A percentile compares a stretch with the other conserved stretches of the same genome.
Evolutionary conservation across 1,140 invertebrate genomes (phyloP).

Genomic region (Wasmannia auropunctata): DNA sequence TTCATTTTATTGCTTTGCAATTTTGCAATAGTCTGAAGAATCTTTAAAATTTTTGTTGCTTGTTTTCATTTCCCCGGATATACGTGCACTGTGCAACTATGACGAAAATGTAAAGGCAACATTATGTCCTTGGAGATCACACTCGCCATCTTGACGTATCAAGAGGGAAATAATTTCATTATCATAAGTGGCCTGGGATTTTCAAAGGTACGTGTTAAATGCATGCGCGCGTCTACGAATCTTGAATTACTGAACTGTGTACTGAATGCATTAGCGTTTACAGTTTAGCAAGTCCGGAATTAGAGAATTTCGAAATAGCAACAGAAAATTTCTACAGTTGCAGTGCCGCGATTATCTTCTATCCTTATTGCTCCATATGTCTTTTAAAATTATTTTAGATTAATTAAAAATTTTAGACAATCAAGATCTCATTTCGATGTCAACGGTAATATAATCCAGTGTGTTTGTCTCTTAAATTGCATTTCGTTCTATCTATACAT

Average conservation of each 20-base stretch:
- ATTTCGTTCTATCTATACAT: neutral
- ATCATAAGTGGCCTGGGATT: constrained; percentile 53
- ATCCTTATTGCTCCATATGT: neutral
- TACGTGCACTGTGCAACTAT: neutral
- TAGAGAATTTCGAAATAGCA: constrained; percentile 27
- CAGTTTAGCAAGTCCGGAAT: constrained; percentile 40
- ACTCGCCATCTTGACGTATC: constrained; percentile 15
- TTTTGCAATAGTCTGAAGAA: neutral
- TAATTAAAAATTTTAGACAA: constrained; percentile 9
- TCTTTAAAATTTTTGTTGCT: neutral
- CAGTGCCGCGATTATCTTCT: neutral
- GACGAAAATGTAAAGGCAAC: constrained; percentile 31
- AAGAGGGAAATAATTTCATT: constrained; percentile 49
- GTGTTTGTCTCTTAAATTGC: neutral
- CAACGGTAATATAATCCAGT: neutral
- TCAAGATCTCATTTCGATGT: neutral
- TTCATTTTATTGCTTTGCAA: neutral
- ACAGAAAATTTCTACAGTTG: neutral
- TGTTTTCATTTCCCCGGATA: neutral
- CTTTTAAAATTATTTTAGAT: constrained; percentile 9
- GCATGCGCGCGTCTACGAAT: constrained; percentile 1
- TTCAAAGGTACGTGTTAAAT: constrained; percentile 44
- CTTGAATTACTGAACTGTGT: constrained; percentile 30
- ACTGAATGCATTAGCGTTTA: constrained; percentile 34
- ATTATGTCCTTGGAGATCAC: constrained; percentile 18